phyloP scores from a whole-genome alignment of 2,797 vertebrate species.

The Argya squamiceps region DNA sequence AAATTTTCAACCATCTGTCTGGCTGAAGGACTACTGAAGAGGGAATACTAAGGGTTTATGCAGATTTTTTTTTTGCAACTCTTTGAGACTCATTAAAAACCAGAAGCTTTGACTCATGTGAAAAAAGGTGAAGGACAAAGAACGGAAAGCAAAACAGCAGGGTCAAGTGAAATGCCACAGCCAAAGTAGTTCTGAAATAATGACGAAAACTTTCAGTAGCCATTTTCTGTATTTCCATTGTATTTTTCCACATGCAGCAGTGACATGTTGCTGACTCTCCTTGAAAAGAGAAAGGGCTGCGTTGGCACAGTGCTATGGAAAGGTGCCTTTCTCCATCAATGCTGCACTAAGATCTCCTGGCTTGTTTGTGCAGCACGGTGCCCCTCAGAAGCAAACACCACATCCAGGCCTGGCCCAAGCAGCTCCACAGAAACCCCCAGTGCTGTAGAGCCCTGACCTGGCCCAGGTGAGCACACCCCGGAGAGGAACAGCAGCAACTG shows the following conservation, averaged over 20 bases:
- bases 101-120: neutral
- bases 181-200: neutral
- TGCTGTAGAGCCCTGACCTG: fast-evolving
- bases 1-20: conserved; percentile 59
- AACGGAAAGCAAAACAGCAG: neutral
- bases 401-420: neutral
- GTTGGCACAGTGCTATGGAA: neutral
- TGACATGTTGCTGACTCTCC: neutral
- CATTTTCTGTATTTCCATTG: neutral
- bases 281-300: neutral
- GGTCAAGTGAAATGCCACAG: neutral
- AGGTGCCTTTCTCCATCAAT: neutral
- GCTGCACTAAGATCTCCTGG: neutral
- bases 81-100: neutral
- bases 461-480: fast-evolving
- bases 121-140: conserved; percentile 20
- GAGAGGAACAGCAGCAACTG: neutral
- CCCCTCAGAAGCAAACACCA: neutral
- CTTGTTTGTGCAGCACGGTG: neutral
- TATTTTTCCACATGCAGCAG: neutral
- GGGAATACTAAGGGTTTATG: conserved; percentile 23
- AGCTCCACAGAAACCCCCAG: neutral
- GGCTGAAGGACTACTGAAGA: conserved; percentile 52
- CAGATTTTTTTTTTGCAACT: conserved; percentile 31
- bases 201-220: neutral